Evolutionary conservation across 2,797 vertebrate species (phyloP).

Genomic region (Notamacropus eugenii): DNA sequence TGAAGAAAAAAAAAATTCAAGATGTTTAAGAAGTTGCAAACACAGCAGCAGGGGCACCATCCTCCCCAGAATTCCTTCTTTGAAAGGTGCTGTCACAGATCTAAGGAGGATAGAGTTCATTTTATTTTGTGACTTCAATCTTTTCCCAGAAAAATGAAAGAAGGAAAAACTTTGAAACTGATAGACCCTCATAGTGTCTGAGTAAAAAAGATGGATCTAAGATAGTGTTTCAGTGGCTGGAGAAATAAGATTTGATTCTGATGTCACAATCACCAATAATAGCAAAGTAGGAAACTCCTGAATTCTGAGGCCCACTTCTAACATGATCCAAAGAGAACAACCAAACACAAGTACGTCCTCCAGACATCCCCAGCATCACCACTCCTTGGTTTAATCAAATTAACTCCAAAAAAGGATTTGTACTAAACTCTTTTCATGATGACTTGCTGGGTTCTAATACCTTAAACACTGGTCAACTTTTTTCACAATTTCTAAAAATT

Average conservation of each 20-base stretch:
- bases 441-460: not conserved
- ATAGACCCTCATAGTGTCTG: not conserved
- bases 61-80: conserved; percentile 18
- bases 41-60: not conserved
- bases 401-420: not conserved
- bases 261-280: not conserved
- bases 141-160: conserved; percentile 39
- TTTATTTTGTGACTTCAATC: conserved; percentile 60
- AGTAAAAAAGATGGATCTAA: conserved; percentile 6
- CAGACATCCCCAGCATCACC: not conserved
- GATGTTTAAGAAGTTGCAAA: conserved; percentile 40
- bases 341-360: not conserved
- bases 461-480: not conserved
- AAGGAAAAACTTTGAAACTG: conserved; percentile 17
- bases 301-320: not conserved
- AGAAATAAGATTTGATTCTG: not conserved
- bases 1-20: not conserved
- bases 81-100: conserved; percentile 27
- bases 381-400: not conserved
- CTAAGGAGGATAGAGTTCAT: not conserved
- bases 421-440: not conserved
- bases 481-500: not conserved
- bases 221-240: not conserved
- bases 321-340: not conserved
- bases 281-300: not conserved